Evolutionary conservation across 2,113 vertebrate species (phyloP).

Genomic region (Eurystomus gularis): DNA sequence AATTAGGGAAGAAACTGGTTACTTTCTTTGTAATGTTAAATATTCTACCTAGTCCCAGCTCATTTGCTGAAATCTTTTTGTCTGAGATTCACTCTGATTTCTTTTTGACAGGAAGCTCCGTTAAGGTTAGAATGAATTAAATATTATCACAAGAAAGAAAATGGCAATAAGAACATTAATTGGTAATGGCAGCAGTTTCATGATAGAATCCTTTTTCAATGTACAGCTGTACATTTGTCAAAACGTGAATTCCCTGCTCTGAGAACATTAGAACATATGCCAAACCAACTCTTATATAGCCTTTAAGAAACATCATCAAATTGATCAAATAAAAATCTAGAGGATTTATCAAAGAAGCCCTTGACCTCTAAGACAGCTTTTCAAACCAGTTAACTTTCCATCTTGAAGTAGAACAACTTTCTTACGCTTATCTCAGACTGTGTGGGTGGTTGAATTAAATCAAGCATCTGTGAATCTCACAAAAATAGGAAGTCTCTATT

Average conservation of each 20-base stretch:
- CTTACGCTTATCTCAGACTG: slow-evolving; percentile 5
- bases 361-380: slow-evolving; percentile 35
- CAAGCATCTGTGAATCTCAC: not conserved
- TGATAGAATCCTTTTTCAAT: not conserved
- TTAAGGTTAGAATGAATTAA: slow-evolving; percentile 43
- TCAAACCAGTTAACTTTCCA: not conserved
- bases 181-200: not conserved
- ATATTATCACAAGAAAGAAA: slow-evolving; percentile 21
- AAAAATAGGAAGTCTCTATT: not conserved
- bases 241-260: not conserved
- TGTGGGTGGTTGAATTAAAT: slow-evolving; percentile 47
- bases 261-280: slow-evolving; percentile 4
- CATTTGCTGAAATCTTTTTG: not conserved
- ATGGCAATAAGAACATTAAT: not conserved
- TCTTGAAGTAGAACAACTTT: slow-evolving; percentile 26
- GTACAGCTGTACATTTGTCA: not conserved
- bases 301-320: slow-evolving; percentile 3
- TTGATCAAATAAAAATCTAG: not conserved
- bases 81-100: not conserved
- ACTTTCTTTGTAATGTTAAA: slow-evolving; percentile 10
- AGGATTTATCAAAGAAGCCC: not conserved
- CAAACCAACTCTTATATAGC: not conserved
- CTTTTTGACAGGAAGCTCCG: not conserved
- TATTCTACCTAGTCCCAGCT: not conserved
- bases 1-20: not conserved